Evolutionary conservation across 2,888 invertebrate species (phyloP).

Genomic region (Herminia tarsipennalis): DNA sequence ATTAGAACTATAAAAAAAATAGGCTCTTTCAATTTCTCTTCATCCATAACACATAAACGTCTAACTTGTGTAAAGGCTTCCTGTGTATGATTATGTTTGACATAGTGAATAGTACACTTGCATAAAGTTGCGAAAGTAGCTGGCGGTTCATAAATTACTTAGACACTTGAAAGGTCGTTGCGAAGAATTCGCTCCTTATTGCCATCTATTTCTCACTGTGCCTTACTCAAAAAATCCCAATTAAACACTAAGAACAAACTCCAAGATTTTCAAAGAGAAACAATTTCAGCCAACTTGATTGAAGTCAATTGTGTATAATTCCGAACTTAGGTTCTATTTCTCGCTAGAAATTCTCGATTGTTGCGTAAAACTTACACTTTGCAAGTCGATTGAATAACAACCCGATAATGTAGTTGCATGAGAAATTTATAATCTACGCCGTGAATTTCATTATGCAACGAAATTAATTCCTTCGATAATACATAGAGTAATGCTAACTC

Average conservation of each 20-base stretch:
- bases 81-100: too few relatives aligned
- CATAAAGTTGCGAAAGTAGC: too few relatives aligned
- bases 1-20: too few relatives aligned
- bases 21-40: too few relatives aligned
- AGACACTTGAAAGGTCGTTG: neutral
- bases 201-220: conserved; percentile 31
- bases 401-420: conserved; percentile 30
- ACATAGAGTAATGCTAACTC: conserved; percentile 19
- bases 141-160: too few relatives aligned
- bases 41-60: too few relatives aligned
- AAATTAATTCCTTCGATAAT: conserved; percentile 24
- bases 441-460: conserved; percentile 32
- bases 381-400: conserved; percentile 33
- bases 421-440: conserved; percentile 31
- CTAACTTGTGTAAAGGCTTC: too few relatives aligned
- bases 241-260: conserved; percentile 25
- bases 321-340: conserved; percentile 2
- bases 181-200: conserved; percentile 27
- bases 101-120: too few relatives aligned
- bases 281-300: conserved; percentile 17
- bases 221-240: conserved; percentile 36
- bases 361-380: conserved; percentile 30
- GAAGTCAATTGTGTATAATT: conserved; percentile 20
- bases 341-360: conserved; percentile 11
- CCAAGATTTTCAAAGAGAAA: conserved; percentile 26